Conservation (phyloP, 1,140 invertebrate species). For the Coelopa frigida region DNA sequence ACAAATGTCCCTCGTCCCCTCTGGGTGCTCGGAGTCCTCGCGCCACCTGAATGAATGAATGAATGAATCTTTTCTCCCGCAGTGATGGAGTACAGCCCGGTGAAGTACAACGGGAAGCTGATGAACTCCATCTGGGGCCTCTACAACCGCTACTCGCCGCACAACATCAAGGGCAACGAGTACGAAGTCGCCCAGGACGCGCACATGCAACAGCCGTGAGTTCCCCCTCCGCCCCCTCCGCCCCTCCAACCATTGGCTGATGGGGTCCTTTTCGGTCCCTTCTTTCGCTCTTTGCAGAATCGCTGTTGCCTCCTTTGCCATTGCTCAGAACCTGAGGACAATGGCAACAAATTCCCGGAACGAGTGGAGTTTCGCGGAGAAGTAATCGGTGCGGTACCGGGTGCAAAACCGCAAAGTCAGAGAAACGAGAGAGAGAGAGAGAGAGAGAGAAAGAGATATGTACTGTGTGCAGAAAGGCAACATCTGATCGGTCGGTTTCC, state of each 20-base stretch:
- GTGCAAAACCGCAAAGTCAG: too few relatives aligned
- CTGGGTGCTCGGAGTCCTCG: too few relatives aligned
- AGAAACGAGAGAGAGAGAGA: too few relatives aligned
- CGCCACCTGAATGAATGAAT: slow-evolving; percentile 2
- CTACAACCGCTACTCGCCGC: slow-evolving; percentile 78
- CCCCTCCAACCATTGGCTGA: too few relatives aligned
- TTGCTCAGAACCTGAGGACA: slow-evolving; percentile 17
- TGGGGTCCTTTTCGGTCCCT: too few relatives aligned
- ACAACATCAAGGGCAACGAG: slow-evolving; percentile 74
- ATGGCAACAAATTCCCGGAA: slow-evolving; percentile 12
- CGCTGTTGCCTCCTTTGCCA: slow-evolving; percentile 17
- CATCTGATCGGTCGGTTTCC: too few relatives aligned
- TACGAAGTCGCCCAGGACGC: slow-evolving; percentile 48
- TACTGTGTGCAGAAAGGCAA: too few relatives aligned
- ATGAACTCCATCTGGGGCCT: slow-evolving; percentile 88
- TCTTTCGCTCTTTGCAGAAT: slow-evolving; percentile 9
- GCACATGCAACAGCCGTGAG: slow-evolving; percentile 50
- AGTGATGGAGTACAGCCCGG: slow-evolving; percentile 52
- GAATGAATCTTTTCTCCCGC: slow-evolving; percentile 13
- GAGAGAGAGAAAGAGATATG: too few relatives aligned
- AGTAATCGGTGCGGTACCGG: too few relatives aligned
- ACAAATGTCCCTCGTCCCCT: background rate
- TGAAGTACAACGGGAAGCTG: slow-evolving; percentile 75
- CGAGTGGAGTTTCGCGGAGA: slow-evolving; percentile 15
- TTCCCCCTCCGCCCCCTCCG: too few relatives aligned